Base-by-base conservation (phyloP, 2,888 invertebrate species). In the Mayetiola destructor region DNA sequence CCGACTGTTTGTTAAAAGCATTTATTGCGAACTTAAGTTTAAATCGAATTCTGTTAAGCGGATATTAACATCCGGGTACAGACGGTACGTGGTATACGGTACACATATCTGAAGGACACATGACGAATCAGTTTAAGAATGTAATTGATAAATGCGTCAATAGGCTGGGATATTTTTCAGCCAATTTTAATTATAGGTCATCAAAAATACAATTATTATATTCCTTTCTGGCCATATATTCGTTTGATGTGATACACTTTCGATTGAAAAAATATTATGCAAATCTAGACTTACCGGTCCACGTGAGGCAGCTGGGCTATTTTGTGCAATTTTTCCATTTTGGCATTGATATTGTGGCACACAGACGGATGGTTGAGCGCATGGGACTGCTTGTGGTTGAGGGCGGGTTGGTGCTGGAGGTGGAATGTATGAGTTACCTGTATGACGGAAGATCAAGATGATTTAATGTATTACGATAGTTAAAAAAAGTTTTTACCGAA, bases 311-410 rank as follows among this genome's bases (percentile, higher is more conserved):
- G 66, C 66, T 61, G 66, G 66, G 55, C 64, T 65, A 57, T 64
- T 62, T 59, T 63, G 35, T 23, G 1, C 64, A 61, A 71, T 69
- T 62, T 68, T 66, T 40, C 72, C 72, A 62, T 66, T 68, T 57
- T 64, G 63, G 60, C 72, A 72, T 59, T 67, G 66, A 60, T 65
- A 62, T 20, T 70, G 64, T 40, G 68, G 58, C 39, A 70, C 71
- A 63, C 72, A 71, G 57, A 68, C 71, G 37, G 66, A 66, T 56
- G 68, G 61, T 55, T 64, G 64, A 60, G 64, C 63, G 37, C 68
- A 68, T n/a, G 70, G 66, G 3, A 66, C 65, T 53, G 62, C 57
- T 56, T 62, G 56, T 35, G 57, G 58, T 54, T 53, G 61, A 54
- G 64, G 63, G 39, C 60, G 59, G 12, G 53, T 53, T 53, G 53